phyloP scores from a whole-genome alignment of 1,140 invertebrate genomes.

The Phymorhynchus buccinoides region DNA sequence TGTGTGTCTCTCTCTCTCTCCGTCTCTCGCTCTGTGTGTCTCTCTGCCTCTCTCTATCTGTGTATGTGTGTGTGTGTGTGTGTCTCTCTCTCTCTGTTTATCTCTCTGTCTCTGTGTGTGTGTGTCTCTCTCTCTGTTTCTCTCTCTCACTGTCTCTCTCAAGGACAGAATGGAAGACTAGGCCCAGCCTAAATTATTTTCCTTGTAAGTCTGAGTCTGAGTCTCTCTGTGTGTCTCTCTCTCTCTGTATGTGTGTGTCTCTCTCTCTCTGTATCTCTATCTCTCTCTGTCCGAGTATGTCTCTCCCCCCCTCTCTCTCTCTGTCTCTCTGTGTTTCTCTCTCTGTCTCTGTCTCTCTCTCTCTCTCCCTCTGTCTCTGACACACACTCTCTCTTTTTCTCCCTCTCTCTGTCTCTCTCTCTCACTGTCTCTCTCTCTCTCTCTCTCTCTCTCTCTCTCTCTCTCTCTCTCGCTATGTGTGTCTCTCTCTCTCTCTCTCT shows the following conservation, averaged over 20 bases:
- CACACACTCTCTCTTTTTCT: conserved; percentile 20
- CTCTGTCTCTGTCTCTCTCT: too few species aligned
- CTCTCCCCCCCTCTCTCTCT: too few species aligned
- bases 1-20: background rate
- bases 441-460: conserved; percentile 24
- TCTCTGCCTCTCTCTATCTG: background rate
- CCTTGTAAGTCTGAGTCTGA: conserved; percentile 15
- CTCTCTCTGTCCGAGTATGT: too few species aligned
- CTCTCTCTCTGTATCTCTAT: too few species aligned
- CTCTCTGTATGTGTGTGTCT: too few species aligned
- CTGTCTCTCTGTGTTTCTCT: too few species aligned
- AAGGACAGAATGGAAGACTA: too few species aligned
- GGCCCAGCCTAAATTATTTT: too few species aligned
- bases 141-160: too few species aligned
- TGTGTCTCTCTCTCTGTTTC: too few species aligned
- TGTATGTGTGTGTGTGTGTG: background rate
- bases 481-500: background rate
- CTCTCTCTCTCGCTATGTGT: too few species aligned
- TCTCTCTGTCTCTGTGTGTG: background rate
- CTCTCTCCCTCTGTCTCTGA: background rate
- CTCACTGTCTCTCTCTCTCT: conserved; percentile 1
- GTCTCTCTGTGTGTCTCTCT: background rate
- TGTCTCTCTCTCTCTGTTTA: background rate
- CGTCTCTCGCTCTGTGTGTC: background rate
- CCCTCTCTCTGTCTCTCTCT: conserved; percentile 24